phyloP scores from a whole-genome alignment of 2,797 vertebrate genomes.

The Anas bernieri region DNA sequence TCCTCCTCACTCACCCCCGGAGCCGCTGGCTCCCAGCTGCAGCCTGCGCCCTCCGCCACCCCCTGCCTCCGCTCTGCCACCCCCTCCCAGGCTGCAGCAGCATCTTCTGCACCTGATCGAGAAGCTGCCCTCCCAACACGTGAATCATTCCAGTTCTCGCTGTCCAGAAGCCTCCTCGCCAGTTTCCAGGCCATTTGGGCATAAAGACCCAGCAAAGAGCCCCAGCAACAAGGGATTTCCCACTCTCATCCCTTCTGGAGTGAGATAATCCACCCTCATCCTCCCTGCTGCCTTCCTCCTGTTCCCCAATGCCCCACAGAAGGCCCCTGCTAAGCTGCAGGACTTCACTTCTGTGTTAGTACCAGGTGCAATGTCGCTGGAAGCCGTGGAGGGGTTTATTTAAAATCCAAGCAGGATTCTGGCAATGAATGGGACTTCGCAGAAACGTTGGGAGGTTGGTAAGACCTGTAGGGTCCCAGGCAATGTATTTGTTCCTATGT shows the following conservation, averaged over 20 bases:
- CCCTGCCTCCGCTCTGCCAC: no score
- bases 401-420: neutral
- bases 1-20: neutral
- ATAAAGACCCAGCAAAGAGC: neutral
- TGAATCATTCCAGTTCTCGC: neutral
- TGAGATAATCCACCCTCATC: neutral
- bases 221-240: neutral
- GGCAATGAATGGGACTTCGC: neutral
- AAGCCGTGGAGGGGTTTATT: neutral
- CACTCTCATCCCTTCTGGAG: neutral
- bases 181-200: neutral
- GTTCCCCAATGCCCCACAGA: neutral
- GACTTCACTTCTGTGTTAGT: neutral
- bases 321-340: neutral
- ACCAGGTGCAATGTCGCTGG: neutral
- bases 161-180: neutral
- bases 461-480: neutral
- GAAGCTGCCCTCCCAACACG: neutral
- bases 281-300: neutral
- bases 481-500: neutral
- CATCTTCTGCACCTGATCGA: neutral
- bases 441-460: neutral
- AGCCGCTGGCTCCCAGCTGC: neutral
- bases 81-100: neutral
- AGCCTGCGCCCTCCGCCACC: neutral